These are phyloP conservation scores for Sisor rabdophorus DNA, from an alignment of 2,113 vertebrate genomes.

Conservation along the genomic window DNA sequence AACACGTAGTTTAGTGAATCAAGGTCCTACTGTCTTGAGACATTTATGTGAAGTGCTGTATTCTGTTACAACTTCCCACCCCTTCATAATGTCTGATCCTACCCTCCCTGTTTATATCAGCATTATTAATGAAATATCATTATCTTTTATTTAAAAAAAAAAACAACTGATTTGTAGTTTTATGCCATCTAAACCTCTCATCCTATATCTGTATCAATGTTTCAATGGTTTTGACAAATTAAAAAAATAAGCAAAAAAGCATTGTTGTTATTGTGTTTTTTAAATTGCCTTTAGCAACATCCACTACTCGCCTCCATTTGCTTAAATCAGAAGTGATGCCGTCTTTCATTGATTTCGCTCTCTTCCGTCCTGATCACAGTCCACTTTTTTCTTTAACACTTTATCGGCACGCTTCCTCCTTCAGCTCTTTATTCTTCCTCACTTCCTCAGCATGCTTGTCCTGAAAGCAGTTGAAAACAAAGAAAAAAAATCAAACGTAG, in stretches of 20 bases:
- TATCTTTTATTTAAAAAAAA: no score
- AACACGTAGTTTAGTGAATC: no score
- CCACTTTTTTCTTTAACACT: constrained; percentile 46
- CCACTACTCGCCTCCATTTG: constrained; percentile 16
- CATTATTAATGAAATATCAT: not conserved
- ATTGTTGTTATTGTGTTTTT: constrained; percentile 1
- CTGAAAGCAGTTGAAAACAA: constrained; percentile 59
- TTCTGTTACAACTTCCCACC: constrained; percentile 5
- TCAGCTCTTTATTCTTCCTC: constrained; percentile 97
- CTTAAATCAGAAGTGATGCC: constrained; percentile 25
- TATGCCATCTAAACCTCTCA: not conserved
- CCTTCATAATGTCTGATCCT: not conserved
- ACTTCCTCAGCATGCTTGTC: constrained; percentile 96
- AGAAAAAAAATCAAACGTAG: constrained; percentile 24
- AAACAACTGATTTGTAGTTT: no score
- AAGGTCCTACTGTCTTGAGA: no score
- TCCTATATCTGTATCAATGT: constrained; percentile 24
- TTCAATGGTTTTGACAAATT: constrained; percentile 31
- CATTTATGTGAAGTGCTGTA: constrained; percentile 2
- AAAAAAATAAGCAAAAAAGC: no score
- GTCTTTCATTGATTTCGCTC: constrained; percentile 27
- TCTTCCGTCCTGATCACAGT: constrained; percentile 30
- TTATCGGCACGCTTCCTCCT: constrained; percentile 95
- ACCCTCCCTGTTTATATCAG: not conserved
- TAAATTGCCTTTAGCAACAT: constrained; percentile 24